Evolutionary conservation across 1,140 invertebrate species (phyloP).

Genomic region (Goniozus legneri): DNA sequence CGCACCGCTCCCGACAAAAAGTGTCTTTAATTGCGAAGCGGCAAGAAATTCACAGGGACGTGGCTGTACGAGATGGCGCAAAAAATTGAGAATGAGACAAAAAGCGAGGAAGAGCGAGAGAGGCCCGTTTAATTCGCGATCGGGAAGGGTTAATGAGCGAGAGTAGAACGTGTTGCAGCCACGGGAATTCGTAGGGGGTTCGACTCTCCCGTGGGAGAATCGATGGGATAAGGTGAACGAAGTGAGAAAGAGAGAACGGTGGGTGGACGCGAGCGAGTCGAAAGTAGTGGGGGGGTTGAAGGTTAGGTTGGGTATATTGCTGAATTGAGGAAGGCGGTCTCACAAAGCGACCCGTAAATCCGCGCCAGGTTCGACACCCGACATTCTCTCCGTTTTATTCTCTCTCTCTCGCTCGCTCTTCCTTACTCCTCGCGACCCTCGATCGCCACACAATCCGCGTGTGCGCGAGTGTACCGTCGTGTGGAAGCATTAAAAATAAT

Average conservation of each 20-base stretch:
- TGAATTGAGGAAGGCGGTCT: conserved; percentile 55
- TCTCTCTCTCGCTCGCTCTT: conserved; percentile 7
- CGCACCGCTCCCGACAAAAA: too few species aligned
- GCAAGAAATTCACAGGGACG: too few species aligned
- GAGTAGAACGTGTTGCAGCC: conserved; percentile 17
- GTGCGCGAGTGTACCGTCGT: too few species aligned
- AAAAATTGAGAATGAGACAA: too few species aligned
- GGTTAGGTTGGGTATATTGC: conserved; percentile 44
- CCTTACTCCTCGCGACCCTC: conserved; percentile 15
- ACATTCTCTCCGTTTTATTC: conserved; percentile 46
- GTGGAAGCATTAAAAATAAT: conserved; percentile 50
- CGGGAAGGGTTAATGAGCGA: conserved; percentile 25
- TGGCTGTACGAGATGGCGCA: too few species aligned
- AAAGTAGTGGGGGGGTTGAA: not conserved
- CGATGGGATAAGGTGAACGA: too few species aligned
- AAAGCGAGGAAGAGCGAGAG: conserved; percentile 10
- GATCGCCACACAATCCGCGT: conserved; percentile 22
- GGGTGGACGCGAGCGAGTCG: not conserved
- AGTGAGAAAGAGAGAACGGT: conserved; percentile 1
- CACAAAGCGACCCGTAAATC: conserved; percentile 56
- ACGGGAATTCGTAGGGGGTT: conserved; percentile 15
- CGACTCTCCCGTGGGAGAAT: conserved; percentile 20
- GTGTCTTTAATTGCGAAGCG: too few species aligned
- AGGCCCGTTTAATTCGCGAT: conserved; percentile 17
- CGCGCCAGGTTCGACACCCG: conserved; percentile 52